Evolutionary conservation across 2,888 invertebrate species (phyloP).

Genomic region (Boloria euphrosyne): DNA sequence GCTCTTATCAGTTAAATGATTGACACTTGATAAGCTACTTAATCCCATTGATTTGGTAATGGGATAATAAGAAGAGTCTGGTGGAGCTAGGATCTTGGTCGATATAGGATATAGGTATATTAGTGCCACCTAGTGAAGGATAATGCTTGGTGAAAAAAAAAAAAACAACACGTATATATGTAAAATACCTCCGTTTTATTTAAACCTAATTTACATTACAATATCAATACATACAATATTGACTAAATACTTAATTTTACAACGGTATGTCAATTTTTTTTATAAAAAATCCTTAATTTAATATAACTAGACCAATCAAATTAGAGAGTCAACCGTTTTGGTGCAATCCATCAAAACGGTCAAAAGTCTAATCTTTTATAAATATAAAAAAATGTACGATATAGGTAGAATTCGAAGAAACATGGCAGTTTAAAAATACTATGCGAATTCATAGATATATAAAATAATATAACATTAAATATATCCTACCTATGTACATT

Average conservation of each 20-base stretch:
- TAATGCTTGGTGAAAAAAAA: conserved; percentile 16
- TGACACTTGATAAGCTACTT: too few relatives aligned
- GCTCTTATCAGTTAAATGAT: too few relatives aligned
- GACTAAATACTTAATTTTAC: conserved; percentile 62
- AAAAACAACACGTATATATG: conserved; percentile 45
- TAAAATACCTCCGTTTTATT: conserved; percentile 70
- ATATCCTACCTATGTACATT: conserved; percentile 38
- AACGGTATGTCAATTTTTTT: conserved; percentile 45
- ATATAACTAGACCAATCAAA: conserved; percentile 57
- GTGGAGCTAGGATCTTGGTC: too few relatives aligned
- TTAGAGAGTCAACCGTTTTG: conserved; percentile 76
- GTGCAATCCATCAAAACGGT: conserved; percentile 62
- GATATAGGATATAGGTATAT: too few relatives aligned
- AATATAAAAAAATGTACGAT: conserved; percentile 44
- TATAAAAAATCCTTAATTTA: conserved; percentile 43
- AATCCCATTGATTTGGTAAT: too few relatives aligned
- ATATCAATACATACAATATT: conserved; percentile 62
- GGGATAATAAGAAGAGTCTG: too few relatives aligned
- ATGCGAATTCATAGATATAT: conserved; percentile 29
- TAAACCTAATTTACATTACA: conserved; percentile 59
- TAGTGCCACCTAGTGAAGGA: too few relatives aligned
- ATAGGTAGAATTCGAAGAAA: conserved; percentile 40
- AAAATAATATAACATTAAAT: conserved; percentile 27
- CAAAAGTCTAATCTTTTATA: conserved; percentile 70
- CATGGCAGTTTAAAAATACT: conserved; percentile 47